Base-by-base conservation (phyloP, 2,888 invertebrate species). In the Cenopis cana region DNA sequence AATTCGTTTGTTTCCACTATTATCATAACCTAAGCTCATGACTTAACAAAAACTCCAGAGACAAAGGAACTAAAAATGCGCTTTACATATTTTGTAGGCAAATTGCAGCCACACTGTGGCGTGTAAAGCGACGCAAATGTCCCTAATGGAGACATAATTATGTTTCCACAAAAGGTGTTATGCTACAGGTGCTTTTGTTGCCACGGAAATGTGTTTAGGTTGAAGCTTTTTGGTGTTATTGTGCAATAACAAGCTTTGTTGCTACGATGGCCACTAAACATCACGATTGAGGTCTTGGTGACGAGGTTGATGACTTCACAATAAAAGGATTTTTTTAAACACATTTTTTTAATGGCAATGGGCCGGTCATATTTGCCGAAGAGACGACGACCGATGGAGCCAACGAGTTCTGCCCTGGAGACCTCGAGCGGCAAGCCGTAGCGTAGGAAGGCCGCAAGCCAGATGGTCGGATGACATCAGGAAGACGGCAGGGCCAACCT, bases 141-240 rank as follows among this genome's bases (percentile, higher is more conserved):
- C 57, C 65, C 69, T 70, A 65, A 69, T 69, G 69, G 69, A 69
- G 59, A 65, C 70, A 60, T 70, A 66, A 70, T 70, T 70, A 65
- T 20, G 65, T 46, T 65, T 54, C 41, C 41, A 62, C 70, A 70
- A 70, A 65, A 65, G 65, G 54, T 65, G 59, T 36, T 70, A 41
- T 52, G 59, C 64, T 59, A 65, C 65, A 66, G 70, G 65, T 66
- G 65, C 36, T 60, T 59, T 54, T 60, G 65, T 66, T 41, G 29
- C 41, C 24, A 49, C 57, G 65, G 29, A 59, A 54, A 54, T 54
- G 46, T 54, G 68, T 68, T 60, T 52, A 29, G 24, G 17, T 11
- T 24, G 36, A 24, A 29, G 41, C 61, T 29, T 17, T 55, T 29
- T 50, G 17, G 36, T 60, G 18, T 67, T 41, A 24, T 36, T 17